Percentiles rank a stretch among this genome's conserved stretches.
Conservation (phyloP, 2,113 vertebrate species). For the Microcebus tavaratra region DNA sequence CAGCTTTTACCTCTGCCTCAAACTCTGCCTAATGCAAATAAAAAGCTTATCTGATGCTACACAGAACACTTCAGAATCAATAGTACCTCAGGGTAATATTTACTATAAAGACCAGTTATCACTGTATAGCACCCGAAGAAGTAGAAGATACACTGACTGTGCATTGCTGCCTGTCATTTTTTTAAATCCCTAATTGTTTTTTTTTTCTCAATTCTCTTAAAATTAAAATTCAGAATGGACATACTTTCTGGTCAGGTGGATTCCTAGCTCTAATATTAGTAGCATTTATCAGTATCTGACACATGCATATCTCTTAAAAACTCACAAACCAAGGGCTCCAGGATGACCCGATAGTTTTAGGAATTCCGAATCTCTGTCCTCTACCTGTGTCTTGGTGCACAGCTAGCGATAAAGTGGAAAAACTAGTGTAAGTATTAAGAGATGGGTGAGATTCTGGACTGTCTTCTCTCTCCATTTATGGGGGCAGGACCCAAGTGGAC, state of each 20-base stretch:
- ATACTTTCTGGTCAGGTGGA: background rate
- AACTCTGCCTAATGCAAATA: background rate
- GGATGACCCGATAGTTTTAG: background rate
- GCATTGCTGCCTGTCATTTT: background rate
- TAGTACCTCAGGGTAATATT: background rate
- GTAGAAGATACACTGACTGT: background rate
- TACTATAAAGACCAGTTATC: background rate
- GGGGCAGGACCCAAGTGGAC: background rate
- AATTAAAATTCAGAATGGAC: constrained; percentile 18
- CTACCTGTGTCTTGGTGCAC: background rate
- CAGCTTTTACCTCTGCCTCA: background rate
- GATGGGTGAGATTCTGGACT: background rate
- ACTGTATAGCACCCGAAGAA: background rate
- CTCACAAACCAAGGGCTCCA: background rate
- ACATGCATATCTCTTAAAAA: background rate
- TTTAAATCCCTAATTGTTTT: background rate
- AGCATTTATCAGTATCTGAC: background rate
- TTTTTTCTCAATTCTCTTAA: background rate
- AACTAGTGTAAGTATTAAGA: background rate
- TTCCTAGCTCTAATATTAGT: background rate
- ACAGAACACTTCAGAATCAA: background rate
- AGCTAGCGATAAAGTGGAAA: background rate
- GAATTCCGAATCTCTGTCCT: background rate
- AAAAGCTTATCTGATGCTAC: background rate
- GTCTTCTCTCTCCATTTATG: background rate